Conservation (phyloP, 2,797 vertebrate species). For the Setipinna tenuifilis region DNA sequence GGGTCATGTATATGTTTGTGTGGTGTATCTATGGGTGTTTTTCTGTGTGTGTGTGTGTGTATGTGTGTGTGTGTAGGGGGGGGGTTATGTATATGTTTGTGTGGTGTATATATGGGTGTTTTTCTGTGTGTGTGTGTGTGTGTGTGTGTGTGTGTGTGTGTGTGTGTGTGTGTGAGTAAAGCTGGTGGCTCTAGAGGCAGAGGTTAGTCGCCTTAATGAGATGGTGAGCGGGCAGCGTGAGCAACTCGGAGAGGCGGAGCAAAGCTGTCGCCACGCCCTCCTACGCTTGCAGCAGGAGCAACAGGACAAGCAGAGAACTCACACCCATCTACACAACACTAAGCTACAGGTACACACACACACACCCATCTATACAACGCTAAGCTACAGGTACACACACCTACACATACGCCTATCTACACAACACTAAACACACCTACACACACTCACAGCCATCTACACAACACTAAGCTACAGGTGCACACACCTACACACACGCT, state of each 20-base stretch:
- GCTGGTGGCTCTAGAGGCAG: slow-evolving; percentile 66
- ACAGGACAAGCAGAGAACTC: slow-evolving; percentile 67
- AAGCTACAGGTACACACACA: slow-evolving; percentile 66
- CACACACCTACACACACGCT: neutral
- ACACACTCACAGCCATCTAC: slow-evolving; percentile 13
- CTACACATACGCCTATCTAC: neutral
- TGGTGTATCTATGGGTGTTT: no score
- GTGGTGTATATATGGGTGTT: neutral
- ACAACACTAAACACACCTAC: neutral
- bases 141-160: slow-evolving; percentile 33
- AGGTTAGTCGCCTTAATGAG: slow-evolving; percentile 71
- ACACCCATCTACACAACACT: slow-evolving; percentile 61
- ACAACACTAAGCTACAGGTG: neutral
- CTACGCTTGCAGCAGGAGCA: slow-evolving; percentile 65
- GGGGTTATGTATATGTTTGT: neutral
- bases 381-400: neutral
- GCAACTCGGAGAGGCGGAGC: slow-evolving; percentile 62
- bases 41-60: neutral
- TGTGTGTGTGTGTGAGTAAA: slow-evolving; percentile 49
- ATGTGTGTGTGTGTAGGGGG: neutral
- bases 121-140: neutral
- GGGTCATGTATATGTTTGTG: no score
- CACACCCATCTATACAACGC: neutral
- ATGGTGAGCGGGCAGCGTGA: slow-evolving; percentile 63
- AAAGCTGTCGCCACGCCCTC: slow-evolving; percentile 66